These are phyloP conservation scores for Trissolcus japonicus DNA, from an alignment of 2,888 invertebrate species.

Conservation along the genomic window DNA sequence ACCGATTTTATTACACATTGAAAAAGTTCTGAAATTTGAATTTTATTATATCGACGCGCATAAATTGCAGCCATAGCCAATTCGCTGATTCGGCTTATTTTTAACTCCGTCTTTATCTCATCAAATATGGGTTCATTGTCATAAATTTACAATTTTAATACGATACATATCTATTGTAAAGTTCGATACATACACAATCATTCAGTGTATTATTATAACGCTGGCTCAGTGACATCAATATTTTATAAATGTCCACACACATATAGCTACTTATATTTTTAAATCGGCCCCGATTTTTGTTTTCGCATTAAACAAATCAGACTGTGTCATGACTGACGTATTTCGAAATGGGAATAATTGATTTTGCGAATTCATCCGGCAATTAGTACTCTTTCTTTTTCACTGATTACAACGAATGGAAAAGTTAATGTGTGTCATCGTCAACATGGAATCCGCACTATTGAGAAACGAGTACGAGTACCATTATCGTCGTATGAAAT, in stretches of 20 bases:
- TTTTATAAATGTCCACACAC: slow-evolving; percentile 8
- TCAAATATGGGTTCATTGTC: slow-evolving; percentile 42
- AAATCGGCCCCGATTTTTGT: too few species aligned
- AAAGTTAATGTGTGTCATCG: slow-evolving; percentile 11
- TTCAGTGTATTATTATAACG: slow-evolving; percentile 24
- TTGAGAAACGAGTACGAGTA: slow-evolving; percentile 1
- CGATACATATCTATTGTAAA: slow-evolving; percentile 37
- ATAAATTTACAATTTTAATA: slow-evolving; percentile 51
- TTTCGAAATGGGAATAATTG: too few species aligned
- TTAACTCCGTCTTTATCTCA: slow-evolving; percentile 34
- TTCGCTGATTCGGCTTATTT: slow-evolving; percentile 30
- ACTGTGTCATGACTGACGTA: too few species aligned
- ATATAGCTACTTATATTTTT: too few species aligned
- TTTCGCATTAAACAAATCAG: too few species aligned
- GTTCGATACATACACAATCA: slow-evolving; percentile 34
- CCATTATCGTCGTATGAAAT: slow-evolving; percentile 51
- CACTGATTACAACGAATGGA: background rate
- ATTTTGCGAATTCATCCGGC: too few species aligned
- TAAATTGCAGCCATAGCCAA: slow-evolving; percentile 30
- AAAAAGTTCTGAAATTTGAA: too few species aligned
- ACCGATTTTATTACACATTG: too few species aligned
- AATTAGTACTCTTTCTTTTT: too few species aligned
- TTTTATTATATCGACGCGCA: background rate
- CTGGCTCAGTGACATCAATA: slow-evolving; percentile 1
- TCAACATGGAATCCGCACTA: slow-evolving; percentile 6